These are phyloP conservation scores for Montipora capricornis DNA, from an alignment of 64 coral and sea anemone species.

Conservation along the genomic window DNA sequence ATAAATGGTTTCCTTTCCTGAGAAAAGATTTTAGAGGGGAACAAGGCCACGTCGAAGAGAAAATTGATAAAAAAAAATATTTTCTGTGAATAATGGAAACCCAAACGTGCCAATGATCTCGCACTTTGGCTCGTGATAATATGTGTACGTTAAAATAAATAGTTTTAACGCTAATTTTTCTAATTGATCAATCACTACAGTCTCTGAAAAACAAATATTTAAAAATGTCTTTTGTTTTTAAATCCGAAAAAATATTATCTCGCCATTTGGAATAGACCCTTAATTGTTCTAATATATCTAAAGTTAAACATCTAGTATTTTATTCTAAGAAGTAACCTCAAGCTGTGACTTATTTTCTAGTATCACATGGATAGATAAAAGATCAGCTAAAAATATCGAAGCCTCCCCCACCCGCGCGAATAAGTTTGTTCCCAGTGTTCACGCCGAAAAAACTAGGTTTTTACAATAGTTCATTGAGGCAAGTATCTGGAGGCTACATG, in stretches of 20 bases:
- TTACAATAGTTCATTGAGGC: no score
- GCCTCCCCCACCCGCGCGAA: no score
- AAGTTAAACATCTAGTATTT: background rate
- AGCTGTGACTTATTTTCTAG: background rate
- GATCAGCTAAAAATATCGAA: background rate
- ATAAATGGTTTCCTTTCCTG: no score
- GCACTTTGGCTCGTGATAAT: background rate
- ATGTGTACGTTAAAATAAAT: background rate
- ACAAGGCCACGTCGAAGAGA: no score
- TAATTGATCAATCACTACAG: background rate
- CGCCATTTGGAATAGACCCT: no score
- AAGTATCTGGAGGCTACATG: no score
- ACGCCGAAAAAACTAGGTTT: no score
- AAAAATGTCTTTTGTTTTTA: background rate
- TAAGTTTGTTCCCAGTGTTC: no score
- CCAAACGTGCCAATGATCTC: background rate
- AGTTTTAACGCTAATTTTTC: background rate
- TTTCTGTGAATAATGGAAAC: no score
- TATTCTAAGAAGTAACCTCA: background rate
- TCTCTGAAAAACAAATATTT: slow-evolving; percentile 12
- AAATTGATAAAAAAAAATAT: background rate
- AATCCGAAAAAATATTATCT: background rate
- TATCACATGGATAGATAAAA: background rate
- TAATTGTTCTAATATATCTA: background rate
- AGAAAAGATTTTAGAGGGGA: no score